Evolutionary conservation across 2,113 vertebrate genomes (phyloP).

Genomic region (Pygoscelis antarcticus): DNA sequence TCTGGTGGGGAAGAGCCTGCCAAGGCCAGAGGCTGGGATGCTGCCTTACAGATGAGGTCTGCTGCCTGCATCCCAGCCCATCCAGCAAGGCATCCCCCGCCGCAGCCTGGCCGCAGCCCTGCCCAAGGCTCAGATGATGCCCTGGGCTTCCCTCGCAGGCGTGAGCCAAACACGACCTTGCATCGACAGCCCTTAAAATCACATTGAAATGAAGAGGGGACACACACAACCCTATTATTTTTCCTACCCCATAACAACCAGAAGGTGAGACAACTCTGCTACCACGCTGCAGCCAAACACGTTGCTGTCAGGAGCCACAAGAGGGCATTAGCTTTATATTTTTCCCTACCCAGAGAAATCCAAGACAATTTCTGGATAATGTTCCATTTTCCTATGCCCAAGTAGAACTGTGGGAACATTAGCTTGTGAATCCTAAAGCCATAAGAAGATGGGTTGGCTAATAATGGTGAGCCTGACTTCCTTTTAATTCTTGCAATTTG

Average conservation of each 20-base stretch:
- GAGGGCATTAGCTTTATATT: constrained; percentile 42
- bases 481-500: neutral
- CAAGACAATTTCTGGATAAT: neutral
- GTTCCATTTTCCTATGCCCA: neutral
- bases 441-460: neutral
- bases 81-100: neutral
- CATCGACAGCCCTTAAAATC: neutral
- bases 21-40: neutral
- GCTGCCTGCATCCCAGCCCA: neutral
- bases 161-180: neutral
- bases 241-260: neutral
- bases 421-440: neutral
- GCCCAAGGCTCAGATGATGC: neutral
- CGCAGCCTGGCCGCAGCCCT: neutral
- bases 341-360: neutral
- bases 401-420: neutral
- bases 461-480: neutral
- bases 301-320: constrained; percentile 18
- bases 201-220: neutral
- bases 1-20: neutral
- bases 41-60: neutral
- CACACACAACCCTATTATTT: no score
- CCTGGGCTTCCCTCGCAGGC: neutral
- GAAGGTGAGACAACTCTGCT: neutral
- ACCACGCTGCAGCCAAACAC: neutral